Evolutionary conservation across 2,888 invertebrate genomes (phyloP).

Genomic region (Crematogaster levior): DNA sequence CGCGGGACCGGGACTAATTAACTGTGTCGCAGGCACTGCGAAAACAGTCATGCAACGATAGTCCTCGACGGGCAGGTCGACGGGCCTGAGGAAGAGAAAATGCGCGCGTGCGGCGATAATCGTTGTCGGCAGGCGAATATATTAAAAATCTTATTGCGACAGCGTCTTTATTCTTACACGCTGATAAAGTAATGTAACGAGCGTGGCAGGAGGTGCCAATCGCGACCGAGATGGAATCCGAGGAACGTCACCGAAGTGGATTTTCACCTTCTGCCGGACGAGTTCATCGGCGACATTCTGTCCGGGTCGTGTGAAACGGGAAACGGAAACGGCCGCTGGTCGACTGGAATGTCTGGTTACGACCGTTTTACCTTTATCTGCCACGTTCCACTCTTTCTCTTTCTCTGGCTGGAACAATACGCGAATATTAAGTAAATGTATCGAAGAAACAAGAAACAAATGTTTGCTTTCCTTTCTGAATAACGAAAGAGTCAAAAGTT

Average conservation of each 20-base stretch:
- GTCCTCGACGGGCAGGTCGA: neutral
- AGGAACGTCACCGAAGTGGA: slow-evolving; percentile 66
- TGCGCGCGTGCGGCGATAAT: slow-evolving; percentile 36
- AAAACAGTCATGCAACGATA: slow-evolving; percentile 27
- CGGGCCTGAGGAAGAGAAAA: neutral
- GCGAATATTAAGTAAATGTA: slow-evolving; percentile 66
- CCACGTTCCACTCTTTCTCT: slow-evolving; percentile 19
- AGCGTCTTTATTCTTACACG: slow-evolving; percentile 55
- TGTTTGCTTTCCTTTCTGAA: slow-evolving; percentile 32
- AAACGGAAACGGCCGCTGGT: slow-evolving; percentile 76
- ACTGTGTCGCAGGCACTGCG: slow-evolving; percentile 23
- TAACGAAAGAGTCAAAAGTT: slow-evolving; percentile 51
- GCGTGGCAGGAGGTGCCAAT: slow-evolving; percentile 70
- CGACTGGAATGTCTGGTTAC: slow-evolving; percentile 71
- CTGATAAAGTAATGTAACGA: slow-evolving; percentile 69
- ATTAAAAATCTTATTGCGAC: slow-evolving; percentile 63
- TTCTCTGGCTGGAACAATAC: slow-evolving; percentile 8
- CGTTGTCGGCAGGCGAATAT: slow-evolving; percentile 57
- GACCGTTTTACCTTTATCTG: slow-evolving; percentile 11
- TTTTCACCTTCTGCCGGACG: slow-evolving; percentile 68
- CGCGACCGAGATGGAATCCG: slow-evolving; percentile 68
- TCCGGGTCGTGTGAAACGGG: slow-evolving; percentile 76
- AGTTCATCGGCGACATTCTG: slow-evolving; percentile 74
- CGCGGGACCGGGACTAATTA: slow-evolving; percentile 62
- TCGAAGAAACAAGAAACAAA: slow-evolving; percentile 45